Conservation (phyloP, 1,140 invertebrate species). For the Drosophila guanche region DNA sequence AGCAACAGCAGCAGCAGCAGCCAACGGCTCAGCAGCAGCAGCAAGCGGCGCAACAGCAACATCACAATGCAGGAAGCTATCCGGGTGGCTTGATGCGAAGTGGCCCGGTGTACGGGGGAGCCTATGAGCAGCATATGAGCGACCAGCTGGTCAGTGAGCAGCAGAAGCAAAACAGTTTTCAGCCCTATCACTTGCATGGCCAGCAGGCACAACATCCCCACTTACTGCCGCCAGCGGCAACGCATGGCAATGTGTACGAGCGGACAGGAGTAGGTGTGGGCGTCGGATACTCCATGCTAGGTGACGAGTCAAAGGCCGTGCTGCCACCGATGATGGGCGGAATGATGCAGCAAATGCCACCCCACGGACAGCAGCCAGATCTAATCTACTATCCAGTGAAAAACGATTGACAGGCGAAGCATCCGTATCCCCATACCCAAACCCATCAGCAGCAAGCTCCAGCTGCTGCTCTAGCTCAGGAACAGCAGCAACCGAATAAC, state of each 20-base stretch:
- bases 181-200: conserved; percentile 73
- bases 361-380: conserved; percentile 70
- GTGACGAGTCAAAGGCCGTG: conserved; percentile 70
- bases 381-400: conserved; percentile 82
- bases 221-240: conserved; percentile 66
- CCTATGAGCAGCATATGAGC: conserved; percentile 69
- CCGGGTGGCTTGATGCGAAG: conserved; percentile 61
- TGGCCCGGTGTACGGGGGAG: conserved; percentile 62
- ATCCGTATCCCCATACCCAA: conserved; percentile 28
- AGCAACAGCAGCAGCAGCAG: conserved; percentile 60
- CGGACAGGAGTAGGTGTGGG: conserved; percentile 59
- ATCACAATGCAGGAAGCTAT: conserved; percentile 58
- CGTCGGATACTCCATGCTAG: conserved; percentile 72
- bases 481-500: conserved; percentile 31
- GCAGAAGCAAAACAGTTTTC: conserved; percentile 81
- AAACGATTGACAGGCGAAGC: conserved; percentile 82
- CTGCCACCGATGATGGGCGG: conserved; percentile 73
- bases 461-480: conserved; percentile 7
- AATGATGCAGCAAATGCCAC: conserved; percentile 81
- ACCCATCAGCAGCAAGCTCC: conserved; percentile 35
- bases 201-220: conserved; percentile 58
- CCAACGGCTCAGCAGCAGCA: conserved; percentile 62
- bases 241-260: conserved; percentile 64
- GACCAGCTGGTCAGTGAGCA: conserved; percentile 73
- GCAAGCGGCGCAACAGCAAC: conserved; percentile 59